These are phyloP conservation scores for Lymantria monacha DNA, from an alignment of 2,888 invertebrate genomes.

Conservation along the genomic window DNA sequence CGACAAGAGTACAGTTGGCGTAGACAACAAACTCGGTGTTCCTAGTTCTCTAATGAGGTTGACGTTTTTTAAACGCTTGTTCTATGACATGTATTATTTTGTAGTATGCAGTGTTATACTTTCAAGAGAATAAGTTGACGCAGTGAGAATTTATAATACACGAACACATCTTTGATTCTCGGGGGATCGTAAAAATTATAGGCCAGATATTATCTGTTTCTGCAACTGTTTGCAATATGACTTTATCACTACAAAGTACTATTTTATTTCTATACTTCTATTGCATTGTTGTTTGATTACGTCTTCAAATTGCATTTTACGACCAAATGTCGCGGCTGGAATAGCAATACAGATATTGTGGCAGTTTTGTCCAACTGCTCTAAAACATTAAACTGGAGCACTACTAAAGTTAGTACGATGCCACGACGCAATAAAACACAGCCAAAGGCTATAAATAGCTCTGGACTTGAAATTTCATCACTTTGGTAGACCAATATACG, in stretches of 20 bases:
- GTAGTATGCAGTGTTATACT: no score
- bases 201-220: no score
- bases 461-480: slow-evolving; percentile 23
- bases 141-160: no score
- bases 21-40: neutral
- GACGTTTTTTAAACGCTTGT: neutral
- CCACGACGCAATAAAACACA: slow-evolving; percentile 18
- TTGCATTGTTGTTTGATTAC: no score
- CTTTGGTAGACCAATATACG: slow-evolving; percentile 14
- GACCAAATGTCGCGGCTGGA: neutral
- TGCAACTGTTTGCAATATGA: no score
- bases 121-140: no score
- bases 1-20: neutral
- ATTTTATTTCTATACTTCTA: no score
- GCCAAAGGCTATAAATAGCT: slow-evolving; percentile 23
- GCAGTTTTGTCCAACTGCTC: neutral
- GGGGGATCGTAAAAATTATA: no score
- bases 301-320: no score
- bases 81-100: neutral
- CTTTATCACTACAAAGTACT: no score
- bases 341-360: neutral
- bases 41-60: neutral
- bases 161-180: no score
- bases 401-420: slow-evolving; percentile 7
- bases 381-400: neutral